Evolutionary conservation across 2,888 invertebrate species (phyloP), one percentile per base, ranked within the genome.

Genomic region (Rhaphigaster nebulosa): DNA sequence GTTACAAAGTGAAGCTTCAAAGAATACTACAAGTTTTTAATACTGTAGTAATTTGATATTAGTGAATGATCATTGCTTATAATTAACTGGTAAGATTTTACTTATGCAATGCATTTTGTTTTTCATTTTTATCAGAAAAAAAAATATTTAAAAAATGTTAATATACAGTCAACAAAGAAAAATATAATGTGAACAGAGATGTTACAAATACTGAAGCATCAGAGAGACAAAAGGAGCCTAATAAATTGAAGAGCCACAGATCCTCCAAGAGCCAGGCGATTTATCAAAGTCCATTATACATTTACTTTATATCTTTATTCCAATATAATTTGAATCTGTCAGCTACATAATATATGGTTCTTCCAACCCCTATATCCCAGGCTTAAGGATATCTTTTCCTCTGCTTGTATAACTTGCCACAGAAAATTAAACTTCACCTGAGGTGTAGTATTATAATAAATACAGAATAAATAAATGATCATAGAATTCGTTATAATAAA

Each of bases 201-300:
- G 1, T 76, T 76, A 38, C 70, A 76, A 38, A 38, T 76, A 34
- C 34, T 2, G 20, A 76, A 0, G 10, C 70, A 76, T 1, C 6
- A 20, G 23, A 76, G 70, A 76, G 70, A 20, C 70, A 76, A 76
- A 20, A 76, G 18, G 70, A 38, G 8, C 8, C 70, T 76, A 38
- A 76, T 38, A 76, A 76, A 76, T 76, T 23, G 70, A 76, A 38
- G 38, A 10, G 70, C 34, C 70, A 20, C 70, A 20, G 38, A 76
- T 76, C 38, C 38, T 76, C 34, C 70, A 76, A 38, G 10, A 76
- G 29, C 70, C 38, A 76, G 38, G 70, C 20, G 34, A 76, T 76
- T 76, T 34, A 76, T 76, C 70, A 76, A 76, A 38, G 70, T 76
- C 70, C 70, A 34, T 76, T 76, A 76, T 76, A 76, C 70, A 76